phyloP scores from a whole-genome alignment of 2,113 vertebrate species.

The Pygoscelis antarcticus region DNA sequence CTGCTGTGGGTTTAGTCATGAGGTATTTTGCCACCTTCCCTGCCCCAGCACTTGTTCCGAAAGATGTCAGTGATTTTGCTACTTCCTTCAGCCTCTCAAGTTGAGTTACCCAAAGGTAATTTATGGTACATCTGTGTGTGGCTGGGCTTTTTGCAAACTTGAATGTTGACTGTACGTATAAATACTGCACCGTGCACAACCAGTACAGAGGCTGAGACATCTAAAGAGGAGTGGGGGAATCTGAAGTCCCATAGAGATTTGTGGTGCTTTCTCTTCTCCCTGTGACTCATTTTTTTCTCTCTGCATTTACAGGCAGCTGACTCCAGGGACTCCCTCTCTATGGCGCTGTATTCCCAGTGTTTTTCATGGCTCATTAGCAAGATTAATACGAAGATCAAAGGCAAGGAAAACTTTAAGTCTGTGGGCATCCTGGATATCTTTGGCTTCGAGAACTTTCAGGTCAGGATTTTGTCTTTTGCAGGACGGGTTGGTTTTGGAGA shows the following conservation, averaged over 20 bases:
- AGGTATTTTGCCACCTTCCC: background rate
- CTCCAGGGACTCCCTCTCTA: slow-evolving; percentile 89
- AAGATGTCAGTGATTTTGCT: background rate
- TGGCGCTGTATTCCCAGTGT: slow-evolving; percentile 92
- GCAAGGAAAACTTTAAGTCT: slow-evolving; percentile 93
- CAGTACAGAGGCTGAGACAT: background rate
- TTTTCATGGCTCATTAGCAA: slow-evolving; percentile 93
- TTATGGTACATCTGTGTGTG: background rate
- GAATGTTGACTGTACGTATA: background rate
- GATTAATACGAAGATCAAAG: slow-evolving; percentile 89
- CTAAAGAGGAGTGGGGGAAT: background rate
- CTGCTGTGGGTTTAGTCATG: background rate
- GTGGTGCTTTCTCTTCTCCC: background rate
- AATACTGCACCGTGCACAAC: background rate
- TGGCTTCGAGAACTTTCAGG: slow-evolving; percentile 94
- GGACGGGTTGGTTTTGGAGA: background rate
- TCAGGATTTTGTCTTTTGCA: slow-evolving; percentile 53
- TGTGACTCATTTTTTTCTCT: background rate
- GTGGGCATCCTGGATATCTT: slow-evolving; percentile 96
- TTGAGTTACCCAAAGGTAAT: background rate
- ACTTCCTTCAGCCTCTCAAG: background rate
- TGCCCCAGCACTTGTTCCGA: background rate
- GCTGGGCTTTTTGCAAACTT: background rate
- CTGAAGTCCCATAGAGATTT: background rate
- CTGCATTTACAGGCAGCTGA: slow-evolving; percentile 82